Evolutionary conservation across 1,140 invertebrate genomes (phyloP), one percentile per base, ranked within the genome.

Genomic region (Pachyrhynchus sulphureomaculatus): DNA sequence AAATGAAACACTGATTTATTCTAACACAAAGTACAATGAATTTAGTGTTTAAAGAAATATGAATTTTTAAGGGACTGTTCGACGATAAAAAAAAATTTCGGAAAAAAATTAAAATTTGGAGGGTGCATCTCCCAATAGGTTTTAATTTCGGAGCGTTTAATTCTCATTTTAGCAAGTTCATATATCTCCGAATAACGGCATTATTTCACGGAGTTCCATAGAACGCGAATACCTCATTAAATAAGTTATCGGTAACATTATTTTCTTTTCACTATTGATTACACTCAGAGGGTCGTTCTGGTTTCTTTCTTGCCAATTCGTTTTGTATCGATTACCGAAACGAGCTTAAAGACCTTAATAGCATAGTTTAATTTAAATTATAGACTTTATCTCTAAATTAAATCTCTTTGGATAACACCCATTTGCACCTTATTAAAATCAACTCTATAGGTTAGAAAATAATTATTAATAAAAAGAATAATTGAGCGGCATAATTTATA

Each of bases 351-450:
- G 45, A 49, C 32, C 41, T 47, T 48, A 37, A 49, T 48, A 34
- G 56, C 21, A 39, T 36, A 53, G 34, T 58, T 49, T 58, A 58
- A 58, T 58, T 58, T 58, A 58, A 58, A 58, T 58, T 58, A 58
- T 58, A 42, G 32, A 17, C 24, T 49, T 57, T 53, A 39, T 53
- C 49, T 53, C 33, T 12, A 53, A 53, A 53, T 53, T 53, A 53
- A 53, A 53, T 53, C 49, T 53, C 13, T 39, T 24, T 12, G 18
- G 49, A 53, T 53, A 53, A 39, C 15, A 4, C 12, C 32, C 32
- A 37, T 53, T 53, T 53, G 33, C 49, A 53, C 49, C 49, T 53
- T 53, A 53, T 53, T 53, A 53, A 37, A 53, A 21, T 53, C 49
- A 53, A 15, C 17, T 41, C 1, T 2, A 29, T 6, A 29, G n/a